Evolutionary conservation across 2,113 vertebrate species (phyloP), one percentile per base, ranked within the genome.

Genomic region (Asarcornis scutulata): DNA sequence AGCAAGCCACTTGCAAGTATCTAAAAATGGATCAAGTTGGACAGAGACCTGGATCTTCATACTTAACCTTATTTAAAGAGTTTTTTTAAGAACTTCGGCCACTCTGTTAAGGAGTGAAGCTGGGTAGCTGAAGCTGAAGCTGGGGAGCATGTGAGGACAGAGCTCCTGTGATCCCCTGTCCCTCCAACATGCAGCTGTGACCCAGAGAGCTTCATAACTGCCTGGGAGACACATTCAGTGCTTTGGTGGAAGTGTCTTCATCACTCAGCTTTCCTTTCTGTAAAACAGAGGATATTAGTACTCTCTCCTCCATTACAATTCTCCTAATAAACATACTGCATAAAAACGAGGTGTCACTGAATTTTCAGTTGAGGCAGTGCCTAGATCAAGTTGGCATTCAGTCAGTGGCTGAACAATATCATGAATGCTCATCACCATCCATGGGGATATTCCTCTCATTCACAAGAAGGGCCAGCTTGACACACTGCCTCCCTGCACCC

Each of bases 211-310:
- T 0, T 66, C 29, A 44, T 27, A 21, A 29, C 12, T 21, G 42
- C 20, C 40, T 17, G 13, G 38, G 89, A 67, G 78, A 75, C 17
- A 93, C 81, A 83, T n/a, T 68, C 17, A 87, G 11, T 0, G 0
- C 1, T 71, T 84, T 55, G 36, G 17, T 63, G n/a, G 16, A 72
- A 88, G 81, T 72, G 7, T 48, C 34, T 74, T 80, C 55, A 60
- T 66, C 0, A 0, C 4, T 68, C 31, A 34, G 2, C 1, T 56
- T 12, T 14, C 0, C 59, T 23, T 91, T 92, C 66, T 63, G 29
- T 21, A 55, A 77, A 62, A 53, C 1, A 2, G 16, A 73, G 6
- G 8, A 21, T 29, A 62, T 15, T 46, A 80, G 42, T 17, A 83
- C 9, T 6, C 11, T 31, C 7, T 44, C 14, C 31, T 38, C 7